Conservation (phyloP, 2,888 invertebrate genomes). For the Acrocyrtus sp. region DNA sequence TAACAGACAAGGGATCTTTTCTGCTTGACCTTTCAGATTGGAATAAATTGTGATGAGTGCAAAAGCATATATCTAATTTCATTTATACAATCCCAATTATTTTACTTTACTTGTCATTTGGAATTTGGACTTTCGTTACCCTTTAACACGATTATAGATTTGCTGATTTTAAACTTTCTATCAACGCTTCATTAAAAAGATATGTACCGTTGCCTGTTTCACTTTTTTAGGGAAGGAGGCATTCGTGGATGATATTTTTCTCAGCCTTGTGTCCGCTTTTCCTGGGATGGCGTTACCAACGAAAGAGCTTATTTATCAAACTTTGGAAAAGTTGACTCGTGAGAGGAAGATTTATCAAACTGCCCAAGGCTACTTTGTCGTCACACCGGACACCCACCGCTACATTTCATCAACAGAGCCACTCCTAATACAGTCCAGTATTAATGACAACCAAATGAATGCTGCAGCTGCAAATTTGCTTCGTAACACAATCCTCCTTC, state of each 20-base stretch:
- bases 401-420: constrained; percentile 52
- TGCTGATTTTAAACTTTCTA: no score
- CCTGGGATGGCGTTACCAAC: constrained; percentile 86
- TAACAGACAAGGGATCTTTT: no score
- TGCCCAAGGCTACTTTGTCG: constrained; percentile 92
- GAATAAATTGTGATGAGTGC: no score
- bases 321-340: constrained; percentile 87
- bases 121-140: no score
- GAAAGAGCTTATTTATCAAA: constrained; percentile 88
- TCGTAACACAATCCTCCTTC: constrained; percentile 18
- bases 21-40: no score
- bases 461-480: constrained; percentile 19
- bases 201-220: no score
- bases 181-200: no score
- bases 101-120: no score
- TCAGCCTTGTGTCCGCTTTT: constrained; percentile 74
- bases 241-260: constrained; percentile 83
- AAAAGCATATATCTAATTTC: no score
- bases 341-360: constrained; percentile 89
- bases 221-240: constrained; percentile 75
- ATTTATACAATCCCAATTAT: no score
- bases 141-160: no score
- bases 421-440: constrained; percentile 18
- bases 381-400: constrained; percentile 80
- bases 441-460: constrained; percentile 12